Base-by-base conservation (phyloP, 2,888 invertebrate genomes). In the Macrosiphum euphorbiae region DNA sequence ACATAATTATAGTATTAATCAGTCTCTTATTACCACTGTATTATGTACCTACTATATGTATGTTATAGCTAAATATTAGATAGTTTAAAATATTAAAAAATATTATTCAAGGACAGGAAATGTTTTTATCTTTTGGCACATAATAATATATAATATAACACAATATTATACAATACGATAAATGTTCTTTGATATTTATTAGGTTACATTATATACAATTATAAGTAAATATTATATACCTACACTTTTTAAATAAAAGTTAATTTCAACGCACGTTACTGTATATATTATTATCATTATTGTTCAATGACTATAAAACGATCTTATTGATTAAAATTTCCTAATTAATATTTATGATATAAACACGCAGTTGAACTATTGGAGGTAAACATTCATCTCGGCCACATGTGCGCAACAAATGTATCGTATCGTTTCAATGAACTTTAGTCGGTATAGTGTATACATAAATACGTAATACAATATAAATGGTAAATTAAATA, bases 351-450 rank as follows among this genome's bases (percentile, higher is more conserved):
- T 35, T 50, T 24, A 90, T 50, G 50, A n/a, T 44, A 47, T 78
- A 90, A 67, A 78, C n/a, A 50, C 35, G 50, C 67, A 50, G 24
- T n/a, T 47, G 20, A 61, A 44, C 41, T 26, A n/a, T 44, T 50
- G 24, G 78, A 78, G 67, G 90, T 90, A 78, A 90, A 90, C 50
- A 52, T n/a, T 44, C 26, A 24, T 55, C 55, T 35, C 88, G 8
- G 52, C 55, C 85, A 91, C 91, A 58, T 85, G 91, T 85, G 91
- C 28, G 44, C 58, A 91, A 91, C 85, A 91, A 91, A 91, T 85
- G 85, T 85, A 91, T 50, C n/a, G 41, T 13, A 11, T 58, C 1
- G 44, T 91, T 58, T 55, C 44, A 55, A 91, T 55, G 55, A 44
- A 85, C 85, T 91, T 55, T 26, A 78, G 58, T 85, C 26, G 1